phyloP scores from a whole-genome alignment of 2,888 invertebrate genomes.

The Erebia ligea region DNA sequence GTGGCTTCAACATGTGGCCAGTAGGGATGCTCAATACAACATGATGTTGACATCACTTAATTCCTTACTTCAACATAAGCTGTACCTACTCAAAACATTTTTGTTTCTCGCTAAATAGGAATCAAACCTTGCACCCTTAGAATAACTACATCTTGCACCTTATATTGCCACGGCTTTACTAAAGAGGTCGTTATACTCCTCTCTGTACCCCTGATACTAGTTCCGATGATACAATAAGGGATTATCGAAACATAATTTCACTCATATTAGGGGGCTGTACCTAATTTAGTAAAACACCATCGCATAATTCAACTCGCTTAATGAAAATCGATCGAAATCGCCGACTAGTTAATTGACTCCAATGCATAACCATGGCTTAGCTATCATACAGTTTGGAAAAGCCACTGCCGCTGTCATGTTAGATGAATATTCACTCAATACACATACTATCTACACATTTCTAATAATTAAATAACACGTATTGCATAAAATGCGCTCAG shows the following conservation, averaged over 20 bases:
- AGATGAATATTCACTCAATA: neutral
- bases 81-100: no score
- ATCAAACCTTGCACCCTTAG: neutral
- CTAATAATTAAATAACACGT: no score
- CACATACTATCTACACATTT: no score
- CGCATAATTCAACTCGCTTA: conserved; percentile 49
- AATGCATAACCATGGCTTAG: conserved; percentile 13
- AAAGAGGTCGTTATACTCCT: neutral
- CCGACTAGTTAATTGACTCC: conserved; percentile 51
- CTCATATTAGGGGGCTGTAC: conserved; percentile 50
- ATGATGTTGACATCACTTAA: no score
- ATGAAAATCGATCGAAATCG: conserved; percentile 56
- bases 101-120: neutral
- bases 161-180: neutral
- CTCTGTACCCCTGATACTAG: neutral
- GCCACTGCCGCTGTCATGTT: neutral
- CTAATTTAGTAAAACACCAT: conserved; percentile 51
- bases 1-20: no score
- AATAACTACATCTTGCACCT: no score
- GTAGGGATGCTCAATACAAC: no score
- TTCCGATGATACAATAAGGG: conserved; percentile 16
- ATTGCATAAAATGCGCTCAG: no score
- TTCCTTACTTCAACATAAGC: no score
- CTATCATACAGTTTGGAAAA: neutral
- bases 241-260: conserved; percentile 13